Percentiles rank a stretch among this genome's conserved stretches.
phyloP scores from a whole-genome alignment of 2,113 vertebrate genomes.

The Lanius ludovicianus region DNA sequence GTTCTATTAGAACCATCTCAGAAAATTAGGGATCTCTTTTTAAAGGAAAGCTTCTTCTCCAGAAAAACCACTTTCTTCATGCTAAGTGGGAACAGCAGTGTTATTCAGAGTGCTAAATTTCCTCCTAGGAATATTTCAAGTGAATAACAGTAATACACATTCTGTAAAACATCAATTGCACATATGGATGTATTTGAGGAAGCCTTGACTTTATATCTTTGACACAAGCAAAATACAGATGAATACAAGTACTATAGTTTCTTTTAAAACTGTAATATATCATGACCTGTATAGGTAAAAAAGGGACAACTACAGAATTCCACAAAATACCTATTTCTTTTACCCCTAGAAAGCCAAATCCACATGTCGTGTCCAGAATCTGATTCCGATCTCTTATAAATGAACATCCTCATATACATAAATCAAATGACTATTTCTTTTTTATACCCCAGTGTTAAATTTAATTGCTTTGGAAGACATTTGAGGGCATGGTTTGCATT shows the following conservation, averaged over 20 bases:
- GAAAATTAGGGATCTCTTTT: not conserved
- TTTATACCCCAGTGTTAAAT: not conserved
- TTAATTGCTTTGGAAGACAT: not conserved
- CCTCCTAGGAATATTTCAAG: conserved; percentile 20
- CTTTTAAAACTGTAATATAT: not conserved
- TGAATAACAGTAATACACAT: not conserved
- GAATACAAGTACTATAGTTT: not conserved
- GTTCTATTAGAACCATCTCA: not conserved
- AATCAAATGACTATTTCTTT: not conserved
- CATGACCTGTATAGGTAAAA: not conserved
- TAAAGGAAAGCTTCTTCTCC: not conserved
- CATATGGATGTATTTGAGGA: conserved; percentile 11
- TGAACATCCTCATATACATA: not conserved
- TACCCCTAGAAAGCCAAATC: not conserved
- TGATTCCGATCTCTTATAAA: not conserved
- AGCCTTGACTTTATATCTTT: not conserved
- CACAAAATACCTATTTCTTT: not conserved
- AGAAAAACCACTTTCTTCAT: not conserved
- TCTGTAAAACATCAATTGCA: not conserved
- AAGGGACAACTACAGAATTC: not conserved
- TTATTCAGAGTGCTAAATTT: not conserved
- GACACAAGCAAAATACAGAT: not conserved
- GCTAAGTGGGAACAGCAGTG: not conserved
- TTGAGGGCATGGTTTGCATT: not conserved
- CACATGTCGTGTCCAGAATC: not conserved